Conservation (phyloP, 2,113 vertebrate genomes). For the Lanius ludovicianus region DNA sequence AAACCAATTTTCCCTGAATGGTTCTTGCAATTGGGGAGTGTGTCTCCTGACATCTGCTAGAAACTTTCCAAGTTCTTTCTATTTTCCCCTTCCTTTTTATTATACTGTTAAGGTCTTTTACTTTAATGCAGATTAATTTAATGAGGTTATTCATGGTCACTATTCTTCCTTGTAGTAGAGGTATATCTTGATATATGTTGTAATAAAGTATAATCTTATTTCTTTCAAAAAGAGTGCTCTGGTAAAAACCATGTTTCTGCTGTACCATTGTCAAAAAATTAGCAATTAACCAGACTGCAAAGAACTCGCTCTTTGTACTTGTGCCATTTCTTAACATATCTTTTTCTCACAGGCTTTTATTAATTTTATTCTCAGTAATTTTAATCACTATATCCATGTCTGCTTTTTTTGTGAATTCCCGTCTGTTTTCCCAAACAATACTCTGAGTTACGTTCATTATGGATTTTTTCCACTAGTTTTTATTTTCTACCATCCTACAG, state of each 20-base stretch:
- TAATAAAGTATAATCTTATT: neutral
- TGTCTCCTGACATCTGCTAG: neutral
- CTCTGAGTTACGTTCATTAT: neutral
- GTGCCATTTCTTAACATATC: neutral
- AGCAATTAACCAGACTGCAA: neutral
- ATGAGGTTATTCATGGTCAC: slow-evolving; percentile 15
- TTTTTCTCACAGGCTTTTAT: neutral
- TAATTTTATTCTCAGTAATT: neutral
- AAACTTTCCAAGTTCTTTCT: neutral
- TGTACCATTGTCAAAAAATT: slow-evolving; percentile 10
- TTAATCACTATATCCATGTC: neutral
- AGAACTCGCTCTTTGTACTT: neutral
- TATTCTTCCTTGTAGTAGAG: neutral
- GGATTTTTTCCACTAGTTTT: neutral
- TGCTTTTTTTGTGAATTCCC: neutral
- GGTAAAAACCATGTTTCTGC: neutral
- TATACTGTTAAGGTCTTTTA: neutral
- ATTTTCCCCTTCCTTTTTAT: neutral
- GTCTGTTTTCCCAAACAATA: neutral
- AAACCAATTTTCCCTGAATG: neutral
- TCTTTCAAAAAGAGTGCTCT: neutral
- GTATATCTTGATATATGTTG: slow-evolving; percentile 25
- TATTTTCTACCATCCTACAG: neutral
- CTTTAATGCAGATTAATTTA: slow-evolving; percentile 29
- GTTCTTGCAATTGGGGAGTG: neutral